phyloP scores from a whole-genome alignment of 2,888 invertebrate genomes.

The Diarsia rubi region DNA sequence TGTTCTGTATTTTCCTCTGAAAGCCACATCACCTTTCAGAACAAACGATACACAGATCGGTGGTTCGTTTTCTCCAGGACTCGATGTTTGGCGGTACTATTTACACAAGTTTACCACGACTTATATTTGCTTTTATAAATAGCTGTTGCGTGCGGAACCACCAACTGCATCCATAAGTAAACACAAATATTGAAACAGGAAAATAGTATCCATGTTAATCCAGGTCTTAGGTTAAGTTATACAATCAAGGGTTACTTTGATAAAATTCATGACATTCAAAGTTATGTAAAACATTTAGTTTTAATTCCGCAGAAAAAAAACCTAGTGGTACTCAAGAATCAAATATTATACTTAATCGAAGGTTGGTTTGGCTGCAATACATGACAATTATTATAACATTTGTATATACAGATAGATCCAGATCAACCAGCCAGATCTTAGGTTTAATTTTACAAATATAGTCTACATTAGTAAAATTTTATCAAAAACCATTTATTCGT shows the following conservation, averaged over 20 bases:
- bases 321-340: neutral
- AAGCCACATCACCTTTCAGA: too few species aligned
- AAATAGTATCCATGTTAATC: neutral
- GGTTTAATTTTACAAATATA: neutral
- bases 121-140: conserved; percentile 2
- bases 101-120: neutral
- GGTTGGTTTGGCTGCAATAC: neutral
- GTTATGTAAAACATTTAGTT: neutral
- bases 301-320: neutral
- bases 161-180: neutral
- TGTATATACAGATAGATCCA: neutral
- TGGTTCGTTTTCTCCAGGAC: neutral
- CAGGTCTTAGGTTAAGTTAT: neutral
- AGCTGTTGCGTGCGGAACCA: neutral
- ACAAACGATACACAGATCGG: too few species aligned
- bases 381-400: neutral
- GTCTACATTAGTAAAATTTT: neutral
- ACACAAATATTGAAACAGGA: neutral
- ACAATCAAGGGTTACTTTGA: neutral
- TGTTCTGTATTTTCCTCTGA: conserved; percentile 32
- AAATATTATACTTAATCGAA: neutral
- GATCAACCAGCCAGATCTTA: neutral
- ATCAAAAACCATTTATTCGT: neutral
- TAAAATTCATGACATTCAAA: neutral
- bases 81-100: neutral